Evolutionary conservation across 2,888 invertebrate species (phyloP).

Genomic region (Cryptocephalus primarius): DNA sequence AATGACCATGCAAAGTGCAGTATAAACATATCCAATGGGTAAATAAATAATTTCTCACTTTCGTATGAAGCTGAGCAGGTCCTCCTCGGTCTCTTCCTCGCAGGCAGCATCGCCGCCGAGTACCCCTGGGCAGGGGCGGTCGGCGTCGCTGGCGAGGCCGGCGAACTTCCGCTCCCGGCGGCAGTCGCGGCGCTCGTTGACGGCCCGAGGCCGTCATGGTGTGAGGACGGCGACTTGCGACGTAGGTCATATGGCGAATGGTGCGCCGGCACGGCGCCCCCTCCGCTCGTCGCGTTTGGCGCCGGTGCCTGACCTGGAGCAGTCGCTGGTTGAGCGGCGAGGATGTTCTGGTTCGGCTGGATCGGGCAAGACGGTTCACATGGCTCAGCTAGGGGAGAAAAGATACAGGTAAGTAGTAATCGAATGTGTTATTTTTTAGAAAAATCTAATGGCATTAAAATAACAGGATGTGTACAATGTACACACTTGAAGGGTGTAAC

Average conservation of each 20-base stretch:
- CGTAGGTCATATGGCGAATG: constrained; percentile 86
- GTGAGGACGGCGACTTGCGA: constrained; percentile 65
- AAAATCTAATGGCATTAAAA: too few relatives aligned
- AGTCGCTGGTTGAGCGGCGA: constrained; percentile 34
- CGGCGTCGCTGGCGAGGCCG: constrained; percentile 38
- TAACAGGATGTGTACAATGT: too few relatives aligned
- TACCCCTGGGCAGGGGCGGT: constrained; percentile 40
- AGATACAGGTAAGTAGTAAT: neutral
- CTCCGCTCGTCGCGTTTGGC: constrained; percentile 38
- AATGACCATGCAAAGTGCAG: too few relatives aligned
- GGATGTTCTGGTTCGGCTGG: constrained; percentile 44
- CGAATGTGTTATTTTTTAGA: too few relatives aligned
- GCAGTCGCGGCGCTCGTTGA: constrained; percentile 39
- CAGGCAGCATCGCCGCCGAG: constrained; percentile 59
- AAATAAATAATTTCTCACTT: constrained; percentile 23
- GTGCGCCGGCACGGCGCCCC: constrained; percentile 47
- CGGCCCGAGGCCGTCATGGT: constrained; percentile 46
- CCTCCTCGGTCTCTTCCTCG: constrained; percentile 73
- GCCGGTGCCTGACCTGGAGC: constrained; percentile 20
- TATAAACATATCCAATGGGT: too few relatives aligned
- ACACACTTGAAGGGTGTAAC: too few relatives aligned
- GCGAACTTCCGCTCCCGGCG: constrained; percentile 38
- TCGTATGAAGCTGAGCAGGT: constrained; percentile 45
- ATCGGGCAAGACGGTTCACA: constrained; percentile 69
- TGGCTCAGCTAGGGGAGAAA: constrained; percentile 49